Base-by-base conservation (phyloP, 2,888 invertebrate genomes). In the Leptinotarsa rubiginosa region DNA sequence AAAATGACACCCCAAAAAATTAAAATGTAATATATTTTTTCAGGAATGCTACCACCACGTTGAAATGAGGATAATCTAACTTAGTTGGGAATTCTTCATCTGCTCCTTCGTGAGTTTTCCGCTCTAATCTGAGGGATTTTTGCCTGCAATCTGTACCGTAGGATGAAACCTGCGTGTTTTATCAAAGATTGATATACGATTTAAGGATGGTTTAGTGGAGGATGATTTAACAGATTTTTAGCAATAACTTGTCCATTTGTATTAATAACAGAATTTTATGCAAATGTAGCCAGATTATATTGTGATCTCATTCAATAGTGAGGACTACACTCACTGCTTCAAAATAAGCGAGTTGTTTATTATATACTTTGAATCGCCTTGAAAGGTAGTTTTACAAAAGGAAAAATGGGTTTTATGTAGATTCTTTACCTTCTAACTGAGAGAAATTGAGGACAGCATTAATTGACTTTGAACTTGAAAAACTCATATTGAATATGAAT, bases 11-110 rank as follows among this genome's bases (percentile, higher is more conserved):
- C 0, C 10, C 2, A 41, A 41, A 41, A 41, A 41, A 2, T 41
- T 0, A 41, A 41, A 41, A 41, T 41, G 10, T 41, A 41, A 5
- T 41, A 41, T 41, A 49, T 69, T 59, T 67, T 82, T 79, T 69
- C 73, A 85, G 86, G 85, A 80, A 78, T 85, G 81, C 82, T 85
- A 67, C 86, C 87, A 71, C 86, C 87, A 69, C 86, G 86, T 81
- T 87, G 87, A 87, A 80, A 65, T 59, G 66, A 69, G 64, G 50
- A 54, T 47, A 52, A 70, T 67, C 71, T 70, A 68, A 69, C 67
- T 50, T n/a, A 71, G 71, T 78, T 71, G 77, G 80, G 76, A 79
- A 77, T 76, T 78, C 78, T 80, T 81, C 80, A 80, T 77, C 75
- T 80, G 81, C 83, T 83, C 82, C 82, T 79, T 77, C 76, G 72